Conservation (phyloP, 2,888 invertebrate species). For the Ctena decussata region DNA sequence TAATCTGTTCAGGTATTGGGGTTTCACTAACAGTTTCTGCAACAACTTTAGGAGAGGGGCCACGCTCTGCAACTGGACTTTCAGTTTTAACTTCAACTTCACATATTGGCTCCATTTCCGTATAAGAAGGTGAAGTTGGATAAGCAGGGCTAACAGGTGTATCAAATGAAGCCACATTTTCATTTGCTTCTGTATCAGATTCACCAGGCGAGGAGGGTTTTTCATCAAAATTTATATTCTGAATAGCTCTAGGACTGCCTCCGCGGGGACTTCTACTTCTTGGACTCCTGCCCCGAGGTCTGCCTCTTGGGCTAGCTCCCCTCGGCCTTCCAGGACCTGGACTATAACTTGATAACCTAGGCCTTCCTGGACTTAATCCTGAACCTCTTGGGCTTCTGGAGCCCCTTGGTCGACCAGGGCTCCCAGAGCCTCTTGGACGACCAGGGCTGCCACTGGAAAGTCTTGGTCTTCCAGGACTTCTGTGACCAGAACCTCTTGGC, state of each 20-base stretch:
- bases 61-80: constrained; percentile 10
- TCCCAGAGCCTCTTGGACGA: constrained; percentile 44
- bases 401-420: constrained; percentile 37
- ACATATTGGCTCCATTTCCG: neutral
- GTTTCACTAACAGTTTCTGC: constrained; percentile 49
- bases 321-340: neutral
- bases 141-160: neutral
- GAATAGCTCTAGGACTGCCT: constrained; percentile 48
- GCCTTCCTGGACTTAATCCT: constrained; percentile 29
- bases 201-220: neutral
- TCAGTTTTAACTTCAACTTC: neutral
- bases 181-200: neutral
- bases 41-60: constrained; percentile 39
- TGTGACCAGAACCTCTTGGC: neutral
- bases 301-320: constrained; percentile 59
- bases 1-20: constrained; percentile 48
- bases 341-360: constrained; percentile 8
- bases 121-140: neutral
- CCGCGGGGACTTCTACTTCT: constrained; percentile 52
- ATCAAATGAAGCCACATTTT: neutral
- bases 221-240: constrained; percentile 53
- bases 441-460: constrained; percentile 51
- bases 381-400: neutral
- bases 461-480: constrained; percentile 42
- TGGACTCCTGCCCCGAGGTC: neutral